These are phyloP conservation scores for Aplochiton taeniatus DNA, from an alignment of 2,797 vertebrate genomes.

Conservation along the genomic window DNA sequence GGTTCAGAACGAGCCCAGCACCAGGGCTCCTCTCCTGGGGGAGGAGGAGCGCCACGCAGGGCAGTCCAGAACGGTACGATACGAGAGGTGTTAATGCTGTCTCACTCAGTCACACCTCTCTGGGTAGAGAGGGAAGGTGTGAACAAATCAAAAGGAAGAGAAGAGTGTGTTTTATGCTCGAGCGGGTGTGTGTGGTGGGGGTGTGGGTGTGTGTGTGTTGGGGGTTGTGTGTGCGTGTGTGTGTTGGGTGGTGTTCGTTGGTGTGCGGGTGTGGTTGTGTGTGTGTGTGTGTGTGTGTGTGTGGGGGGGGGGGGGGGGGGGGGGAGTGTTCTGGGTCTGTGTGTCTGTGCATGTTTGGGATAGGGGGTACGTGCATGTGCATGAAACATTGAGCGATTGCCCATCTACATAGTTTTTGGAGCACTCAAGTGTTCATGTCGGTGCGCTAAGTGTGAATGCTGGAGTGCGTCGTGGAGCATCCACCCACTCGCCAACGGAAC, in stretches of 20 bases:
- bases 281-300: not conserved
- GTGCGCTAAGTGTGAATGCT: no score
- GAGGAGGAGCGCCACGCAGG: not conserved
- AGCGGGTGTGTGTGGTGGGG: not conserved
- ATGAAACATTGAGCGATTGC: no score
- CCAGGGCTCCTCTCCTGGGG: constrained; percentile 14
- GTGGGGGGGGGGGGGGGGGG: constrained; percentile 3
- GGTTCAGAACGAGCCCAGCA: not conserved
- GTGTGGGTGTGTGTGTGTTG: constrained; percentile 18
- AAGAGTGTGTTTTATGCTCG: no score
- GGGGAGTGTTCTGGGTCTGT: no score
- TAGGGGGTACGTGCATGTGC: no score
- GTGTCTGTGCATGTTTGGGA: not conserved
- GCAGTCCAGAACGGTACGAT: constrained; percentile 12
- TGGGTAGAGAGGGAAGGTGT: constrained; percentile 23
- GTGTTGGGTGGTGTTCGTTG: constrained; percentile 1
- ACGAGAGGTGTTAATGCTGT: constrained; percentile 13
- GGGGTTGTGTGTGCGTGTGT: constrained; percentile 2
- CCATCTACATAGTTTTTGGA: no score
- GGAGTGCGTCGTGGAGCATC: no score
- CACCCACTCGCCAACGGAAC: not conserved
- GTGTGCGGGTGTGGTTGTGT: not conserved
- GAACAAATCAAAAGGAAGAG: constrained; percentile 12
- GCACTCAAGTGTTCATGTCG: no score
- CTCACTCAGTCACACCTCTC: constrained; percentile 35